phyloP scores from a whole-genome alignment of 2,797 vertebrate species.

The Tauraco hartlaubi region DNA sequence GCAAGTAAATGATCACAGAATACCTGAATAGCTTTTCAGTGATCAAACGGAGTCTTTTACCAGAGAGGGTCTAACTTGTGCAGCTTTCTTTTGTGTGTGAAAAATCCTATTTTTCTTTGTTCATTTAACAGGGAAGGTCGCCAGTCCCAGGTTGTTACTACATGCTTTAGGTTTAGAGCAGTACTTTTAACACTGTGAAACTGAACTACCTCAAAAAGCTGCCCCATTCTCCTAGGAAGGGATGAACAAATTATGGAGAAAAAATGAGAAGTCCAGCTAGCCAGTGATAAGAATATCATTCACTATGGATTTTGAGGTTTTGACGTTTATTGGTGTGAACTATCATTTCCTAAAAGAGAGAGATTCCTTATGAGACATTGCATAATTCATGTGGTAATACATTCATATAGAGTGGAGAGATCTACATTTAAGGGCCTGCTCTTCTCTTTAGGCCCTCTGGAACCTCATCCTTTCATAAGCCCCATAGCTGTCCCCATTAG shows the following conservation, averaged over 20 bases:
- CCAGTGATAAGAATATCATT: background rate
- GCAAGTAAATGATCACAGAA: constrained; percentile 10
- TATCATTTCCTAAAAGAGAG: background rate
- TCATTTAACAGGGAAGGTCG: constrained; percentile 9
- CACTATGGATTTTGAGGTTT: background rate
- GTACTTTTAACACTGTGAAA: background rate
- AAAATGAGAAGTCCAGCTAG: background rate
- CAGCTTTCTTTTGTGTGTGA: constrained; percentile 27
- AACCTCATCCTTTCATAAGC: background rate
- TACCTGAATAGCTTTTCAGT: constrained; percentile 19
- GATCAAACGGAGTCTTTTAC: background rate
- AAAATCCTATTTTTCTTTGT: constrained; percentile 21
- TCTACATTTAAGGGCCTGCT: background rate
- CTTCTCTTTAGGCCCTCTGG: background rate
- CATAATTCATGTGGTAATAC: background rate
- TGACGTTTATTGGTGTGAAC: background rate
- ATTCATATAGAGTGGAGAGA: background rate
- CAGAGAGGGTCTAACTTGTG: background rate
- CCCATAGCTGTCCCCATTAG: background rate
- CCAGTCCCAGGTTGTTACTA: background rate
- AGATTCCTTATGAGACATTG: background rate
- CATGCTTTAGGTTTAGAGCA: background rate
- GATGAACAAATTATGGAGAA: background rate
- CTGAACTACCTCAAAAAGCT: background rate
- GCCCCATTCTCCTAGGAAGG: background rate